Evolutionary conservation across 2,888 invertebrate species (phyloP).

Genomic region (Drosophila macrothrix): DNA sequence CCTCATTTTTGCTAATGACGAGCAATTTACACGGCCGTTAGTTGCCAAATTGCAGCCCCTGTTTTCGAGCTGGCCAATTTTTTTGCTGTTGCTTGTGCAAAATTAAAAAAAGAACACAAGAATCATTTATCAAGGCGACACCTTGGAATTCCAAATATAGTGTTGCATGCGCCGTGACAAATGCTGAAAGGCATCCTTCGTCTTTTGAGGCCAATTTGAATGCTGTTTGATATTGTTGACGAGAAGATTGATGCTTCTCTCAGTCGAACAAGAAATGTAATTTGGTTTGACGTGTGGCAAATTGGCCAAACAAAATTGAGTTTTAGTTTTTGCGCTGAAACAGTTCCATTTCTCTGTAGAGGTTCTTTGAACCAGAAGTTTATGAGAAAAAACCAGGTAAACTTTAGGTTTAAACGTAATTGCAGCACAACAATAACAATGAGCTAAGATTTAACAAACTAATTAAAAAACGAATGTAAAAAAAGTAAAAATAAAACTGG

Average conservation of each 20-base stretch:
- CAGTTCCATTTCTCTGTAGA: constrained; percentile 15
- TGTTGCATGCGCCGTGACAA: constrained; percentile 39
- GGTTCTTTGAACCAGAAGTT: constrained; percentile 63
- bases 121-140: constrained; percentile 73
- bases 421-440: constrained; percentile 39
- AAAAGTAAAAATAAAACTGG: constrained; percentile 53
- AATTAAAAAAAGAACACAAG: constrained; percentile 60
- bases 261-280: constrained; percentile 19
- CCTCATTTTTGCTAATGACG: constrained; percentile 62
- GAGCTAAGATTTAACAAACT: constrained; percentile 46
- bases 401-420: constrained; percentile 41
- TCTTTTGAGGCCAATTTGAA: constrained; percentile 59
- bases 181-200: constrained; percentile 37
- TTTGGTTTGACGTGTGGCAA: constrained; percentile 46
- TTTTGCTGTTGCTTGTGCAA: constrained; percentile 45
- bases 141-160: constrained; percentile 37
- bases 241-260: constrained; percentile 64
- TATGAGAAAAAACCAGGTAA: constrained; percentile 56
- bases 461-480: constrained; percentile 55
- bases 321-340: neutral
- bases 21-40: constrained; percentile 66
- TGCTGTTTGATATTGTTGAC: constrained; percentile 61
- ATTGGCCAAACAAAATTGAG: constrained; percentile 34
- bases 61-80: constrained; percentile 26
- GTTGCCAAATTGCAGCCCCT: constrained; percentile 51